phyloP scores from a whole-genome alignment of 2,113 vertebrate species.

The Alethe castanea region DNA sequence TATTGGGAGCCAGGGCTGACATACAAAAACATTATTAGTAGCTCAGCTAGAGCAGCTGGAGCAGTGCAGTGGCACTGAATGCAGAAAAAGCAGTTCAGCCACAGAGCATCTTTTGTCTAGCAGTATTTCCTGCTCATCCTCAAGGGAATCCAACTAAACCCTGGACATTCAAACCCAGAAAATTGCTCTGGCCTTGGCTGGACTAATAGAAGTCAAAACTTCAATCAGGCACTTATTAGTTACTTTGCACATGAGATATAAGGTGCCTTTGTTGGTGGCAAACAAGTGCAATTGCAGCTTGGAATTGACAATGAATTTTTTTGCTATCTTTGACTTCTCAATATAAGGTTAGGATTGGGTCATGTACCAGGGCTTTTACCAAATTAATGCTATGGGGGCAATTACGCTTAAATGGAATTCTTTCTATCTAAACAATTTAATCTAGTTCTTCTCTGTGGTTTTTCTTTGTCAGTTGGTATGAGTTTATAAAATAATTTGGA shows the following conservation, averaged over 20 bases:
- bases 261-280: slow-evolving; percentile 59
- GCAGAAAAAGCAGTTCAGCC: slow-evolving; percentile 45
- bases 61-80: neutral
- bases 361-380: slow-evolving; percentile 66
- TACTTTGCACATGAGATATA: slow-evolving; percentile 43
- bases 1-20: slow-evolving; percentile 1
- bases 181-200: slow-evolving; percentile 64
- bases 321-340: slow-evolving; percentile 70
- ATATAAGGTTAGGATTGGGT: slow-evolving; percentile 70
- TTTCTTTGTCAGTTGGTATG: neutral
- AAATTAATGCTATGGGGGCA: slow-evolving; percentile 72
- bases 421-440: slow-evolving; percentile 63
- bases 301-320: slow-evolving; percentile 61
- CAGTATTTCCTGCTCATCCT: slow-evolving; percentile 62
- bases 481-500: slow-evolving; percentile 47
- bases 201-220: slow-evolving; percentile 75
- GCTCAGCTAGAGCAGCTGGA: neutral
- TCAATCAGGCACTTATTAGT: slow-evolving; percentile 72
- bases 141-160: slow-evolving; percentile 41
- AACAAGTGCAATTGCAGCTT: slow-evolving; percentile 51
- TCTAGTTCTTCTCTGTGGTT: slow-evolving; percentile 23
- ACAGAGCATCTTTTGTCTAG: slow-evolving; percentile 25
- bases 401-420: slow-evolving; percentile 64
- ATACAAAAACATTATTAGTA: slow-evolving; percentile 26
- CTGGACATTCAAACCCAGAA: slow-evolving; percentile 63